Evolutionary conservation across 2,113 vertebrate species (phyloP), one percentile per base, ranked within the genome.

Genomic region (Tapirus terrestris): DNA sequence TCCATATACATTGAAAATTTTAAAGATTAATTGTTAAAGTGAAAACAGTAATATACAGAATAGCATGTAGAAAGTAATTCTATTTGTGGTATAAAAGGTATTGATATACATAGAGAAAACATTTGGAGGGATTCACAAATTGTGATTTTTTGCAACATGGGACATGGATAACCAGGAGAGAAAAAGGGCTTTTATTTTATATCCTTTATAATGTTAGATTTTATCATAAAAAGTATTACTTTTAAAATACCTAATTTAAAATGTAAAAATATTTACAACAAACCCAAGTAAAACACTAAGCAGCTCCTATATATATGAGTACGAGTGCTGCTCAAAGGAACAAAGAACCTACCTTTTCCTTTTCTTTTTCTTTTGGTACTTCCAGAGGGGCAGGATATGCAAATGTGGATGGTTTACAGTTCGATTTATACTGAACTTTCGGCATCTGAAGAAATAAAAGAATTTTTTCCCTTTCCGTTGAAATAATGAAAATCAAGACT

Each of bases 351-450:
- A 99, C 99, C 99, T 99, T 99, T 98, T 99, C 99, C 98, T 99
- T 99, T 97, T 99, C 99, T 72, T 99, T 99, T 98, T 99, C 99
- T 92, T 99, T 99, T 80, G 99, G 99, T 96, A 99, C 99, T 98
- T 99, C 99, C 97, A 99, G 99, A 81, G 99, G 99, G 4, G 99
- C 99, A 20, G 99, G 99, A 98, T 99, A 99, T 56, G 99, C 99
- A 65, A 99, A 99, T 23, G 99, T 99, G 89, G 99, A 99, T 45
- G 99, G 99, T 97, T 99, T 99, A 98, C 99, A 99, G 99, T 99
- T 99, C 96, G 99, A 99, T 94, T 99, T 99, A 98, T 99, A 99
- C 98, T 99, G 99, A 98, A 99, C 99, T 98, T 99, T 99, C 13
- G 99, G 99, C 99, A 99, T 99, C 99, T 99, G 98, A 85, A 98